Conservation (phyloP, 2,888 invertebrate genomes). For the Campoplex capitator region DNA sequence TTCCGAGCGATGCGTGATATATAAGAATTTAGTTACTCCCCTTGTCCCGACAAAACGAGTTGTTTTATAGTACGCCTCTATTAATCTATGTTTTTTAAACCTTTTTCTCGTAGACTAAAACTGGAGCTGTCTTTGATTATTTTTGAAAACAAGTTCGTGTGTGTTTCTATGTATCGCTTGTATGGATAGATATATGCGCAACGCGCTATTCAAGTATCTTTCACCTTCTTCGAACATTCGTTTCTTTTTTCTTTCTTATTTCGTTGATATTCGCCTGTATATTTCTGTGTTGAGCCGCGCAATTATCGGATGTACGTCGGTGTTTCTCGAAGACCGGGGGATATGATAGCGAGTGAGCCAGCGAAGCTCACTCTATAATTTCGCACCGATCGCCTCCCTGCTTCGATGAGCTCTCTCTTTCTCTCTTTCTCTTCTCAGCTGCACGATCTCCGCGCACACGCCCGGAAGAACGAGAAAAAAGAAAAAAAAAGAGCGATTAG, state of each 20-base stretch:
- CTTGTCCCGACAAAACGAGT: neutral
- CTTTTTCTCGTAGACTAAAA: neutral
- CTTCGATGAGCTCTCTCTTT: slow-evolving; percentile 46
- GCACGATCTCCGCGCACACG: slow-evolving; percentile 22
- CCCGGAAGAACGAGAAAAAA: slow-evolving; percentile 42
- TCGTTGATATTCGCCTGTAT: slow-evolving; percentile 16
- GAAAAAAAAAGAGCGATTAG: slow-evolving; percentile 17
- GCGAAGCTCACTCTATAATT: slow-evolving; percentile 60
- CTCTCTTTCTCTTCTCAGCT: neutral
- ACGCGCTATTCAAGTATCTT: slow-evolving; percentile 12
- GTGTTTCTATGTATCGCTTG: neutral
- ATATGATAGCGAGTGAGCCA: slow-evolving; percentile 25
- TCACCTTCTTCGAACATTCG: slow-evolving; percentile 18
- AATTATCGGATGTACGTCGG: slow-evolving; percentile 63
- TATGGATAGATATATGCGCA: neutral
- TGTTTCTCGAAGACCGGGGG: slow-evolving; percentile 43
- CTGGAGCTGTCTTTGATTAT: slow-evolving; percentile 12
- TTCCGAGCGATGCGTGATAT: neutral
- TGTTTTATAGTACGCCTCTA: neutral
- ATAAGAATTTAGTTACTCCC: neutral
- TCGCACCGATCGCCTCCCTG: slow-evolving; percentile 59
- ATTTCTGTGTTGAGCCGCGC: slow-evolving; percentile 45
- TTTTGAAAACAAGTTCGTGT: neutral
- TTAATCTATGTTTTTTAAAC: neutral
- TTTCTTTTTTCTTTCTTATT: slow-evolving; percentile 15